Percentiles rank a stretch among this genome's conserved stretches.
phyloP scores from a whole-genome alignment of 2,888 invertebrate genomes.

The Isoperla grammatica region DNA sequence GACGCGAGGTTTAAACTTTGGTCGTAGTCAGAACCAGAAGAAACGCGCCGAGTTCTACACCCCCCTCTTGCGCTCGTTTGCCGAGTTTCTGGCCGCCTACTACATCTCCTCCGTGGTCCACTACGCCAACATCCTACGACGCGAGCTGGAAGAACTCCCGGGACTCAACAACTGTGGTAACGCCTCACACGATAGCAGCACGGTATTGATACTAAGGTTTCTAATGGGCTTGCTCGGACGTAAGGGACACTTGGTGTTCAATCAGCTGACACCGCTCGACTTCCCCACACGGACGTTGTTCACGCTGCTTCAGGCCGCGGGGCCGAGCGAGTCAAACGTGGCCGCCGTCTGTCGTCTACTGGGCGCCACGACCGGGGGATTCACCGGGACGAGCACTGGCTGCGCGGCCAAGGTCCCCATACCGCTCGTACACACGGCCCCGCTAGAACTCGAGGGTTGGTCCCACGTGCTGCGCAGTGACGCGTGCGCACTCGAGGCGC shows the following conservation, averaged over 20 bases:
- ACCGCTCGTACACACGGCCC: constrained; percentile 41
- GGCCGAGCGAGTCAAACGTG: constrained; percentile 49
- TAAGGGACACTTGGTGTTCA: constrained; percentile 47
- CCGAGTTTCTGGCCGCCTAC: constrained; percentile 51
- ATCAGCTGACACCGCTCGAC: constrained; percentile 48
- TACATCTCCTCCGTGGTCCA: constrained; percentile 51
- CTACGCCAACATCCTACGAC: constrained; percentile 47
- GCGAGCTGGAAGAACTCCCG: constrained; percentile 50
- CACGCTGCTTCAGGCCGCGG: constrained; percentile 49
- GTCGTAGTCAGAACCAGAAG: constrained; percentile 40
- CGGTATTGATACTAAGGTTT: constrained; percentile 46
- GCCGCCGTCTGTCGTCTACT: constrained; percentile 49
- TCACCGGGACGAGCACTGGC: constrained; percentile 31
- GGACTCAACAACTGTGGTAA: constrained; percentile 36
- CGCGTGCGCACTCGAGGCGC: constrained; percentile 46
- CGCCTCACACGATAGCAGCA: constrained; percentile 30
- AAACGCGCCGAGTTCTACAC: constrained; percentile 46
- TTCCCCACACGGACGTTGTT: constrained; percentile 50
- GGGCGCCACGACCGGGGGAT: constrained; percentile 44
- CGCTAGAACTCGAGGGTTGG: constrained; percentile 49
- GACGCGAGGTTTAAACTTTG: constrained; percentile 44
- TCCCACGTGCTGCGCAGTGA: constrained; percentile 46
- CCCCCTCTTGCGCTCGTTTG: constrained; percentile 48
- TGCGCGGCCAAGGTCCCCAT: constrained; percentile 33
- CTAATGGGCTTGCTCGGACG: constrained; percentile 49